Evolutionary conservation across 2,888 invertebrate species (phyloP).

Genomic region (Tortrix viridana): DNA sequence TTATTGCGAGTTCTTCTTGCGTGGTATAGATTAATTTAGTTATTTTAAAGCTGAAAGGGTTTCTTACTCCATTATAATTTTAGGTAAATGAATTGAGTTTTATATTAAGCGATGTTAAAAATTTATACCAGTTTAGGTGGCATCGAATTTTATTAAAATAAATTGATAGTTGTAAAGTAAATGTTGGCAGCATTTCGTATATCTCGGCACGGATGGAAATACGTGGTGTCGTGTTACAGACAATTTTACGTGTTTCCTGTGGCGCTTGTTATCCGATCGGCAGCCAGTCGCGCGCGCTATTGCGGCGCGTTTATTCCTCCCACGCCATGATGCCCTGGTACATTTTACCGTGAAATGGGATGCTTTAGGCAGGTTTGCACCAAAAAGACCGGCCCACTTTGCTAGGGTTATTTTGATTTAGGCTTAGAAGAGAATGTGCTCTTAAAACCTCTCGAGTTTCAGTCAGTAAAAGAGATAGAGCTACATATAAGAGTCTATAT

Average conservation of each 20-base stretch:
- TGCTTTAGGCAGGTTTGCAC: too few species aligned
- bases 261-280: constrained; percentile 32
- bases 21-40: constrained; percentile 1
- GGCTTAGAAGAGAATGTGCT: too few species aligned
- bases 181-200: constrained; percentile 1
- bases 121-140: too few species aligned
- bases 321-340: constrained; percentile 17
- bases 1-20: constrained; percentile 5
- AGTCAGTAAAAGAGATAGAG: too few species aligned
- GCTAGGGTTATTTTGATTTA: too few species aligned
- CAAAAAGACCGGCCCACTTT: too few species aligned
- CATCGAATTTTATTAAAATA: constrained; percentile 1
- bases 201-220: constrained; percentile 28
- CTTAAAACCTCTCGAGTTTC: too few species aligned
- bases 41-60: not conserved
- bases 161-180: constrained; percentile 8
- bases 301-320: constrained; percentile 13
- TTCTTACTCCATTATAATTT: too few species aligned
- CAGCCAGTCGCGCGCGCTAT: constrained; percentile 33
- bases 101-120: too few species aligned
- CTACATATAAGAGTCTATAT: too few species aligned
- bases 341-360: not conserved
- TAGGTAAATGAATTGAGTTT: too few species aligned
- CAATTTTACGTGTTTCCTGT: constrained; percentile 33
- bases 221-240: constrained; percentile 21